phyloP scores from a whole-genome alignment of 2,113 vertebrate genomes.

The Melanerpes formicivorus region DNA sequence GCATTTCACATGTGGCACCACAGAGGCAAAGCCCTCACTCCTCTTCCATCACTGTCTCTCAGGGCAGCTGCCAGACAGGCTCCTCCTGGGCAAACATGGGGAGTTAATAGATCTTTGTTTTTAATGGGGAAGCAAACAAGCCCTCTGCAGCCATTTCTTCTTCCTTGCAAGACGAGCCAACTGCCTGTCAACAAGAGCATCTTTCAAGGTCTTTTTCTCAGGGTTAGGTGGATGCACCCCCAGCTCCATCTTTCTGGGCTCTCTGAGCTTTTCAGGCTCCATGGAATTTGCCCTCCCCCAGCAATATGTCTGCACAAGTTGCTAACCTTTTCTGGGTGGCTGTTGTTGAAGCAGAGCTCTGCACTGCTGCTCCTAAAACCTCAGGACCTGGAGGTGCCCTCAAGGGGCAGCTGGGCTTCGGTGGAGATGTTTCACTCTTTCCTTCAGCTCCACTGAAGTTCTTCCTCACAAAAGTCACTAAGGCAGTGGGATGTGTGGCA shows the following conservation, averaged over 20 bases:
- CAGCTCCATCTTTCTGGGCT: neutral
- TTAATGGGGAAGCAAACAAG: neutral
- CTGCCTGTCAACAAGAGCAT: neutral
- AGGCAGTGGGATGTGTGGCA: neutral
- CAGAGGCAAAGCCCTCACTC: neutral
- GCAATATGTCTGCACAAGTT: neutral
- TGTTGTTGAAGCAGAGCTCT: neutral
- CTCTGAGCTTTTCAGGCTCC: neutral
- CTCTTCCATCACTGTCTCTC: neutral
- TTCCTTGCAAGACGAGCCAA: neutral
- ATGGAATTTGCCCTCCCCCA: neutral
- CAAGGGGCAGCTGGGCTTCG: neutral
- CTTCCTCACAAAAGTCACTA: neutral
- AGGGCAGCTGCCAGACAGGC: neutral
- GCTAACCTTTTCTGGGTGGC: neutral
- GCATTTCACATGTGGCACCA: accelerated
- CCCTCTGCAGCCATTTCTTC: neutral
- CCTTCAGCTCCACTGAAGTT: neutral
- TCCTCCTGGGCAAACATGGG: neutral
- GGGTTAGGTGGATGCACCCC: neutral
- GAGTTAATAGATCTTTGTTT: neutral
- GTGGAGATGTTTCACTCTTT: neutral
- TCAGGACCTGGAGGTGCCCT: neutral
- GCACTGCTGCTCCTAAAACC: neutral
- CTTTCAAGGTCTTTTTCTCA: neutral